Percentiles rank a stretch among this genome's conserved stretches.
phyloP scores from a whole-genome alignment of 2,888 invertebrate species.

The Noctua pronuba region DNA sequence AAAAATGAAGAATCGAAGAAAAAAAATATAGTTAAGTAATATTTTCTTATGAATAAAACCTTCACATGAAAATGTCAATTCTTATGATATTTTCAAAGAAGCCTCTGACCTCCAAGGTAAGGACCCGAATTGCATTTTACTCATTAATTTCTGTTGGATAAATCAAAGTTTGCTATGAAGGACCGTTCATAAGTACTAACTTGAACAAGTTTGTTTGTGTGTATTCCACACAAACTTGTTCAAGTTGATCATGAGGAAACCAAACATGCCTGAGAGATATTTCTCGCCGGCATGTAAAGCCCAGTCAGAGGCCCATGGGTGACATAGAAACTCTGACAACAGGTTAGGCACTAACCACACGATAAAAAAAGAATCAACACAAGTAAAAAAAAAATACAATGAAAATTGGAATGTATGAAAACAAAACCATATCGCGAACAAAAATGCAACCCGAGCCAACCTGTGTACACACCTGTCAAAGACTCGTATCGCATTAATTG shows the following conservation, averaged over 20 bases:
- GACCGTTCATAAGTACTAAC: no score
- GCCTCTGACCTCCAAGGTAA: not conserved
- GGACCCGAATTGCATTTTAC: not conserved
- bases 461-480: conserved; percentile 28
- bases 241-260: no score
- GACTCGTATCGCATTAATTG: conserved; percentile 64
- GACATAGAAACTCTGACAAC: no score
- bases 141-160: not conserved
- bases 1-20: not conserved
- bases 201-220: no score
- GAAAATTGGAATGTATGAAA: not conserved
- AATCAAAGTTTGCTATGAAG: not conserved
- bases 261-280: no score
- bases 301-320: no score
- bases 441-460: conserved; percentile 18
- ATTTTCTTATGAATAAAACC: not conserved
- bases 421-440: not conserved
- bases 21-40: not conserved
- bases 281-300: no score
- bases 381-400: not conserved
- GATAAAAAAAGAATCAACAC: no score
- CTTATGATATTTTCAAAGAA: not conserved
- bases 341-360: no score
- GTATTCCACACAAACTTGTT: no score
- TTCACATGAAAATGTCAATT: not conserved